phyloP scores from a whole-genome alignment of 2,888 invertebrate species.

The Phrixothrix hirtus region DNA sequence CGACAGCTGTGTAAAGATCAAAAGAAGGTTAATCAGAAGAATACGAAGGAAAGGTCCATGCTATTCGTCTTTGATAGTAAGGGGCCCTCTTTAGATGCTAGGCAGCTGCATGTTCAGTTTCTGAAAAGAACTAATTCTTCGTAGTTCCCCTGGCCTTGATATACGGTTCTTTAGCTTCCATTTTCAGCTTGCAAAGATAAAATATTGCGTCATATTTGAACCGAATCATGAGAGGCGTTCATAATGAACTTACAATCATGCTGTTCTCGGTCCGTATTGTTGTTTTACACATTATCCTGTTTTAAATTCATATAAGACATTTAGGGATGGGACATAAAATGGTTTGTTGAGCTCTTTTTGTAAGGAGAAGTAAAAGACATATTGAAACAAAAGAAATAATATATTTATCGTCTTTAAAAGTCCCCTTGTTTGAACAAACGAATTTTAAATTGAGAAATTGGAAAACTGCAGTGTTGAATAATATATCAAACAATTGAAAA shows the following conservation, averaged over 20 bases:
- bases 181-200: conserved; percentile 20
- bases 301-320: conserved; percentile 2
- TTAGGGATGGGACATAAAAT: background rate
- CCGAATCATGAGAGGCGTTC: conserved; percentile 12
- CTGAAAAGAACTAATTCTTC: conserved; percentile 32
- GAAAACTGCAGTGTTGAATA: too few species aligned
- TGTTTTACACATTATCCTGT: conserved; percentile 3
- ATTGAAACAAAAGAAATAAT: background rate
- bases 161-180: conserved; percentile 20
- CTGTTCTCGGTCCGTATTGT: conserved; percentile 1
- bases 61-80: conserved; percentile 29
- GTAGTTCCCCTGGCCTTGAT: conserved; percentile 18
- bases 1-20: conserved; percentile 31
- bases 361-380: background rate
- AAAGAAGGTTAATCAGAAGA: conserved; percentile 32
- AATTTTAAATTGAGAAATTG: too few species aligned
- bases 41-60: conserved; percentile 29
- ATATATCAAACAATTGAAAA: too few species aligned
- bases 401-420: background rate
- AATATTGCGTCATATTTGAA: conserved; percentile 18
- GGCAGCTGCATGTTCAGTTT: conserved; percentile 26
- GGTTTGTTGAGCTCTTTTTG: background rate
- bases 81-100: conserved; percentile 21
- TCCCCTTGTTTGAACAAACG: too few species aligned
- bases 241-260: conserved; percentile 13